Conservation (phyloP, 2,797 vertebrate genomes). For the Morus bassanus region DNA sequence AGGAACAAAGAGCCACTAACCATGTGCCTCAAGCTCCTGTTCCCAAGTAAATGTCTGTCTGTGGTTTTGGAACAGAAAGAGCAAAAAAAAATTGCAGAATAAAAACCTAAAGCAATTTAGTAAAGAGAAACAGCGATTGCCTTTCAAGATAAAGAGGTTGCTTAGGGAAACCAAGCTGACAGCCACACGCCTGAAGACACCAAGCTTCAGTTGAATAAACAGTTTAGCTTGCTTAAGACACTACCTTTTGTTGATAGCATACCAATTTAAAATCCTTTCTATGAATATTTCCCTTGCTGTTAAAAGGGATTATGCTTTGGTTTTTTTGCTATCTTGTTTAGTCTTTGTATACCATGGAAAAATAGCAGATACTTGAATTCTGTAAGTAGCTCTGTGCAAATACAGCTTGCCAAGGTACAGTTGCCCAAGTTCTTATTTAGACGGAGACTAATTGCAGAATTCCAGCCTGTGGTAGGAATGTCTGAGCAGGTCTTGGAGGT, state of each 20-base stretch:
- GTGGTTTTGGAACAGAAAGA: neutral
- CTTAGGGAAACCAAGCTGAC: neutral
- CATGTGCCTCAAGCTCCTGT: neutral
- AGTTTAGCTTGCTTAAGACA: neutral
- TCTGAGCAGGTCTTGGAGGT: constrained; percentile 37
- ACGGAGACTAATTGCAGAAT: constrained; percentile 19
- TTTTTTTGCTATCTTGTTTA: neutral
- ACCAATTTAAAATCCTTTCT: neutral
- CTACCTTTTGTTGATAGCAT: neutral
- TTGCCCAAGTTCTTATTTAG: neutral
- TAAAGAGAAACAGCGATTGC: neutral
- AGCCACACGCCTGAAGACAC: neutral
- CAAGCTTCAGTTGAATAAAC: neutral
- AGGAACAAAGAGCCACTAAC: neutral
- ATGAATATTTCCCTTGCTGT: neutral
- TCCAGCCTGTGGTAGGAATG: constrained; percentile 8
- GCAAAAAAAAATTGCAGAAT: neutral
- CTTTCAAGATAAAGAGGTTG: neutral
- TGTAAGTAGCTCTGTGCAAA: neutral
- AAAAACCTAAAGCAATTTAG: neutral
- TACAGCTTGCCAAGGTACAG: neutral
- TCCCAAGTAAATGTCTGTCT: neutral
- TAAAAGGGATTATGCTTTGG: neutral
- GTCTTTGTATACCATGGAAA: neutral
- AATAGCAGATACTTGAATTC: neutral